Evolutionary conservation across 1,140 invertebrate species (phyloP).

Genomic region (Leptopilina clavipes): DNA sequence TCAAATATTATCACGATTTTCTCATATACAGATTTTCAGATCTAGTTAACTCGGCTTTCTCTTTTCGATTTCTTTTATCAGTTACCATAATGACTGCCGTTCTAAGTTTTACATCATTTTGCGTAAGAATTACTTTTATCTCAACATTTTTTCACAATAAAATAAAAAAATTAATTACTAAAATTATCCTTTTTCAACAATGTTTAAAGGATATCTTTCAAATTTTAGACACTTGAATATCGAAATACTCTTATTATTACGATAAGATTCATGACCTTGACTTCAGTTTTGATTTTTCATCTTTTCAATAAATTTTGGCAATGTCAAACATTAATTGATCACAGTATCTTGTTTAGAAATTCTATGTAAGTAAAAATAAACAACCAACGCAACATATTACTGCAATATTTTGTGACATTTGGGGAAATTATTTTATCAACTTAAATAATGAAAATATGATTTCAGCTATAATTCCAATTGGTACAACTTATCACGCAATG

Average conservation of each 20-base stretch:
- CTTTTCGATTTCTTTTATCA: not conserved
- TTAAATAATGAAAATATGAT: too few relatives aligned
- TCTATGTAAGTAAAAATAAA: not conserved
- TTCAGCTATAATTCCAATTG: too few relatives aligned
- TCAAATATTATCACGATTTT: too few relatives aligned
- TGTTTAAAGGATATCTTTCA: not conserved
- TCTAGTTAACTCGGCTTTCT: not conserved
- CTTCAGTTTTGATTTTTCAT: not conserved
- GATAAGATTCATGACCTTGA: not conserved
- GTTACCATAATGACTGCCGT: not conserved
- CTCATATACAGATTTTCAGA: not conserved
- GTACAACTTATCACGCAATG: too few relatives aligned
- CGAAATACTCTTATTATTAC: not conserved
- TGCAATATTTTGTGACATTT: too few relatives aligned
- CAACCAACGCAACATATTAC: too few relatives aligned
- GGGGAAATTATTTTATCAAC: too few relatives aligned
- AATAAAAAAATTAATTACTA: too few relatives aligned
- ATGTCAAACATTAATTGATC: not conserved
- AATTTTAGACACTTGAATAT: not conserved
- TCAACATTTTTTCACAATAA: too few relatives aligned
- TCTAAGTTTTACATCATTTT: slow-evolving; percentile 3
- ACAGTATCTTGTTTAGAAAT: not conserved
- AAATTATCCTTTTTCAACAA: too few relatives aligned
- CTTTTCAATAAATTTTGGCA: not conserved
- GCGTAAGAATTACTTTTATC: not conserved